Conservation (phyloP, 2,888 invertebrate species). For the Drepana falcataria region DNA sequence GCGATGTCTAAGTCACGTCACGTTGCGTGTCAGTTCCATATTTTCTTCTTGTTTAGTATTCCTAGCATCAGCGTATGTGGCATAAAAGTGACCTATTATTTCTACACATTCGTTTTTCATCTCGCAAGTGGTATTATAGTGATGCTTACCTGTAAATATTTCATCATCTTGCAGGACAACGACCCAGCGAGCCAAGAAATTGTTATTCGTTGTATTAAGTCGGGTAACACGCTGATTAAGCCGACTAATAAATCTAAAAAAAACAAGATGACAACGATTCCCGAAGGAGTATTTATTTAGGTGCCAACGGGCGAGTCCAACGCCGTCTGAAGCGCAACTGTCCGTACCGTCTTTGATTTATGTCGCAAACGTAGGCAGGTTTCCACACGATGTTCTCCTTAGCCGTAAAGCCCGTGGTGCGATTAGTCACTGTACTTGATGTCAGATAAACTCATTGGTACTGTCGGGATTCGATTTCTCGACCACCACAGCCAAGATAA, state of each 20-base stretch:
- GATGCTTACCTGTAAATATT: conserved; percentile 85
- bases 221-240: conserved; percentile 91
- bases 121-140: background rate
- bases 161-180: conserved; percentile 90
- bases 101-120: background rate
- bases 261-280: conserved; percentile 2
- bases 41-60: background rate
- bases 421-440: too few species aligned
- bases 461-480: too few species aligned
- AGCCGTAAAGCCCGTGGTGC: too few species aligned
- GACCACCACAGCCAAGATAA: too few species aligned
- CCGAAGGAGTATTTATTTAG: too few species aligned
- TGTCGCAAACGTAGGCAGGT: too few species aligned
- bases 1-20: background rate
- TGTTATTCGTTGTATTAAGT: conserved; percentile 92
- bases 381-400: too few species aligned
- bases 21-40: background rate
- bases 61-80: background rate
- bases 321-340: too few species aligned
- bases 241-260: conserved; percentile 91
- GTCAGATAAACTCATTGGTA: too few species aligned
- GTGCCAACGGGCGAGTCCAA: too few species aligned
- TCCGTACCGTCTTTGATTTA: too few species aligned
- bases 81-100: background rate
- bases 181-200: conserved; percentile 94